phyloP scores from a whole-genome alignment of 2,113 vertebrate genomes.

The Tetrao urogallus region DNA sequence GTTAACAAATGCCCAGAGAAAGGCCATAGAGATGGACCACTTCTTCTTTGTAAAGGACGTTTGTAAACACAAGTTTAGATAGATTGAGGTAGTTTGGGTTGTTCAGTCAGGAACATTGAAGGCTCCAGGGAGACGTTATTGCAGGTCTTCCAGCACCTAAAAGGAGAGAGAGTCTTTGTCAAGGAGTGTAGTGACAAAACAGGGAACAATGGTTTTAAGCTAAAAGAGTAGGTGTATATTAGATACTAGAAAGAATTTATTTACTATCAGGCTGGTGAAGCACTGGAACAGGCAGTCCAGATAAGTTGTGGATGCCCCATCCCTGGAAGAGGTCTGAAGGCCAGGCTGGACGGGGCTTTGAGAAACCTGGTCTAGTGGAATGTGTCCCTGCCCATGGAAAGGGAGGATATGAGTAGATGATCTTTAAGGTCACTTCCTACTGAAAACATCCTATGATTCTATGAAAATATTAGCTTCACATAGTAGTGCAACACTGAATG shows the following conservation, averaged over 20 bases:
- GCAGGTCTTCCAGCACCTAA: not conserved
- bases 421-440: not conserved
- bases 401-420: not conserved
- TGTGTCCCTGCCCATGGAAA: not conserved
- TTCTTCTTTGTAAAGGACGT: not conserved
- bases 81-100: not conserved
- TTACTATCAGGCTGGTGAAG: not conserved
- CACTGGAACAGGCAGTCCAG: not conserved
- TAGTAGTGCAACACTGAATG: not conserved
- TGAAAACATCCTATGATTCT: not conserved
- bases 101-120: not conserved
- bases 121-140: not conserved
- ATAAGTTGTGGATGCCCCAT: not conserved
- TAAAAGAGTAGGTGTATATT: not conserved
- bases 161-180: not conserved
- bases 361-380: not conserved
- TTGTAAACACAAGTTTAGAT: not conserved
- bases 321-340: not conserved
- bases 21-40: not conserved
- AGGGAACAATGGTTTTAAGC: not conserved
- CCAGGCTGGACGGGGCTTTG: not conserved
- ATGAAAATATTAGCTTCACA: not conserved
- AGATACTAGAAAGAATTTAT: not conserved
- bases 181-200: not conserved
- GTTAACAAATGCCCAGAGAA: not conserved